Percentiles rank a stretch among this genome's conserved stretches.
Conservation (phyloP, 2,113 vertebrate species). For the Chitala chitala region DNA sequence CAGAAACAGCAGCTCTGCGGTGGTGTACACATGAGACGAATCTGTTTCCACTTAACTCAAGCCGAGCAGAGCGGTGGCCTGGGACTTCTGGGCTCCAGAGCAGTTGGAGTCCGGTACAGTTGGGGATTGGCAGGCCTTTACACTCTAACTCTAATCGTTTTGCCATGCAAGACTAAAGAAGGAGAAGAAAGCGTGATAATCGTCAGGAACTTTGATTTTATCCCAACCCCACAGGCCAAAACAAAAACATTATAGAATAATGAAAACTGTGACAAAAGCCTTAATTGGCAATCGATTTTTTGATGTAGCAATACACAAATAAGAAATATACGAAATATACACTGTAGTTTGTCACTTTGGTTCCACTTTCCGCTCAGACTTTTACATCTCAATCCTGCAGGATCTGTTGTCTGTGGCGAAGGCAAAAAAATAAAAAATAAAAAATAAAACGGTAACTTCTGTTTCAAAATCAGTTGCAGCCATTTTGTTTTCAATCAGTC, state of each 20-base stretch:
- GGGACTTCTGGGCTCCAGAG: slow-evolving; percentile 33
- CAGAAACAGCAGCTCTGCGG: slow-evolving; percentile 32
- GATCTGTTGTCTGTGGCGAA: too few species aligned
- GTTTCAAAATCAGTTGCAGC: not conserved
- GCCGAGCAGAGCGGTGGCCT: slow-evolving; percentile 19
- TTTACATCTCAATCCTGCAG: not conserved
- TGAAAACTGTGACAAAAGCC: not conserved
- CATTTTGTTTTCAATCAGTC: not conserved
- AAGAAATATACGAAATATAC: not conserved
- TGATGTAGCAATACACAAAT: not conserved
- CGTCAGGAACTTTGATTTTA: not conserved
- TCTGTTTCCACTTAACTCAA: slow-evolving; percentile 39
- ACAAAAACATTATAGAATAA: not conserved
- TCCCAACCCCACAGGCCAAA: slow-evolving; percentile 42
- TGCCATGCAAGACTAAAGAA: slow-evolving; percentile 59
- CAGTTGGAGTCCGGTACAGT: slow-evolving; percentile 36
- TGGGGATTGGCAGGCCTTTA: slow-evolving; percentile 48
- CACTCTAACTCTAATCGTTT: slow-evolving; percentile 38
- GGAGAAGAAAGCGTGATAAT: slow-evolving; percentile 39
- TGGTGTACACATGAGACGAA: slow-evolving; percentile 28
- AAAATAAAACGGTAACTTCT: too few species aligned
- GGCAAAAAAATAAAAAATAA: too few species aligned
- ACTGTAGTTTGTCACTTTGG: not conserved
- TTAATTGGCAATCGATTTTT: slow-evolving; percentile 16
- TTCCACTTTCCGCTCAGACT: not conserved